A percentile compares a stretch with the other conserved stretches of the same genome.
Evolutionary conservation across 2,797 vertebrate species (phyloP).

Genomic region (Schizothorax lantsangensis): DNA sequence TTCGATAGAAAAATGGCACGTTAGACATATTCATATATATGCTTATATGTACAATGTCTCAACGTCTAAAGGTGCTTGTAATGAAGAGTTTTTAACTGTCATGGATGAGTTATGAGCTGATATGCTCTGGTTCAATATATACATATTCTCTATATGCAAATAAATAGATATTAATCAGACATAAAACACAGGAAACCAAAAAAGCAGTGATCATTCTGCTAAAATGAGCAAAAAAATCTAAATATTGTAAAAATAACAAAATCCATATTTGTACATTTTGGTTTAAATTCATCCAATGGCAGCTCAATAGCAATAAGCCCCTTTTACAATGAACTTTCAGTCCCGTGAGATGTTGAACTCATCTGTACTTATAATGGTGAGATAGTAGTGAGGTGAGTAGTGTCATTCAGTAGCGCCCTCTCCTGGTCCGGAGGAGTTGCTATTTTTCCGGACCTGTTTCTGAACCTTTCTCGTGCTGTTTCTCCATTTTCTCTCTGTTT

Average conservation of each 20-base stretch:
- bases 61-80: slow-evolving; percentile 64
- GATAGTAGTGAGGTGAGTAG: slow-evolving; percentile 13
- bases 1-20: slow-evolving; percentile 78
- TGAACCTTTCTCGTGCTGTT: slow-evolving; percentile 84
- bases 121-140: slow-evolving; percentile 54
- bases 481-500: slow-evolving; percentile 91
- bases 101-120: slow-evolving; percentile 62
- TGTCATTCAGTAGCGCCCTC: slow-evolving; percentile 80
- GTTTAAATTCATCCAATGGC: slow-evolving; percentile 55
- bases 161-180: slow-evolving; percentile 74
- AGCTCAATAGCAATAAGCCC: slow-evolving; percentile 55
- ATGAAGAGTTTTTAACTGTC: slow-evolving; percentile 50
- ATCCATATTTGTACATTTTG: slow-evolving; percentile 51
- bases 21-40: slow-evolving; percentile 65
- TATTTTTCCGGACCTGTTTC: slow-evolving; percentile 77
- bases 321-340: slow-evolving; percentile 39
- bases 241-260: slow-evolving; percentile 40
- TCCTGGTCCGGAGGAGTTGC: slow-evolving; percentile 68
- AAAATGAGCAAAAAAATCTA: slow-evolving; percentile 50
- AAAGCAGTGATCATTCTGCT: slow-evolving; percentile 63
- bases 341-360: slow-evolving; percentile 36
- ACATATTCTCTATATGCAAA: slow-evolving; percentile 67
- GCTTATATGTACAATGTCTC: slow-evolving; percentile 60
- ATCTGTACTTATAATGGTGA: slow-evolving; percentile 25
- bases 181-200: slow-evolving; percentile 62